These are phyloP conservation scores for Chaetodon trifascialis DNA, from an alignment of 2,113 vertebrate genomes.

Conservation along the genomic window DNA sequence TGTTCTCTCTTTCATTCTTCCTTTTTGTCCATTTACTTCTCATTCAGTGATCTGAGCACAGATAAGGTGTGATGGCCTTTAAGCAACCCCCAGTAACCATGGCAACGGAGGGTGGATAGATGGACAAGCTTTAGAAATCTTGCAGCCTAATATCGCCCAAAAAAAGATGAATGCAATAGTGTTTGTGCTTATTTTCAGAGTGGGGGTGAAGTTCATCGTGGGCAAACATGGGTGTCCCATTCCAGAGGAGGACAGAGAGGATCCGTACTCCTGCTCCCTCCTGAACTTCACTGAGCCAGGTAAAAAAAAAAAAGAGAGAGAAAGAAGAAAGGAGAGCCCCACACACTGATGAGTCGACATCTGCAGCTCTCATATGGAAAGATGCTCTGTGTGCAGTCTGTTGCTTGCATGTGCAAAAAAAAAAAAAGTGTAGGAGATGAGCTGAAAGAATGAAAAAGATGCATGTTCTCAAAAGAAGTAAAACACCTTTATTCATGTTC, in stretches of 20 bases:
- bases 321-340: background rate
- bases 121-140: conserved; percentile 66
- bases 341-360: background rate
- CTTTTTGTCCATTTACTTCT: conserved; percentile 62
- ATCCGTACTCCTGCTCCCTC: conserved; percentile 94
- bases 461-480: conserved; percentile 52
- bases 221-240: conserved; percentile 91
- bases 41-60: conserved; percentile 57
- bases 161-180: background rate
- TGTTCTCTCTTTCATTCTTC: conserved; percentile 51
- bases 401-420: conserved; percentile 23
- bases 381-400: conserved; percentile 18
- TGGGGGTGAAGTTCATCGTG: conserved; percentile 97
- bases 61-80: conserved; percentile 75
- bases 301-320: conserved; percentile 54
- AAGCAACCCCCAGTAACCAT: conserved; percentile 74
- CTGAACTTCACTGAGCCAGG: conserved; percentile 94
- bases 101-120: conserved; percentile 68
- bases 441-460: conserved; percentile 57
- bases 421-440: conserved; percentile 19
- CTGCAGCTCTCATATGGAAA: background rate
- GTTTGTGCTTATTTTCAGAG: conserved; percentile 82
- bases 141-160: conserved; percentile 41
- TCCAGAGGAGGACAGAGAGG: conserved; percentile 95
- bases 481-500: conserved; percentile 66